Evolutionary conservation across 2,113 vertebrate species (phyloP).

Genomic region (Corythornis vintsioides): DNA sequence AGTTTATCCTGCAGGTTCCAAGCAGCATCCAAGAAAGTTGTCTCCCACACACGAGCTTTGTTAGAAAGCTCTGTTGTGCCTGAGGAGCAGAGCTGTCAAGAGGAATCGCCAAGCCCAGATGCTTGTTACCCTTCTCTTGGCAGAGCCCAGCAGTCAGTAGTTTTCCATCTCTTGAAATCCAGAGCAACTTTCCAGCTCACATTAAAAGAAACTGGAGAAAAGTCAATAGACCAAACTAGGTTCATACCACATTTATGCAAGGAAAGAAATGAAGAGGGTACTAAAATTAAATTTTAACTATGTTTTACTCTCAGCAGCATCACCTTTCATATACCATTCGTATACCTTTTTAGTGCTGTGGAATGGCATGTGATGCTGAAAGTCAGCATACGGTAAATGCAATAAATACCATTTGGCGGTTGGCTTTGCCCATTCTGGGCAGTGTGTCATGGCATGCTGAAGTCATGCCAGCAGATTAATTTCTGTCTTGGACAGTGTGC

Average conservation of each 20-base stretch:
- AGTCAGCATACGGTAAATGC: background rate
- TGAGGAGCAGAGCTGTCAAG: constrained; percentile 7
- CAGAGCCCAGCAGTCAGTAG: background rate
- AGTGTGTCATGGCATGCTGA: background rate
- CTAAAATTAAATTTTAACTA: background rate
- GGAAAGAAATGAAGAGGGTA: constrained; percentile 16
- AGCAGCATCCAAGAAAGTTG: background rate
- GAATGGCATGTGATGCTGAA: background rate
- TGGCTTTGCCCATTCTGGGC: background rate
- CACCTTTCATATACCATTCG: background rate
- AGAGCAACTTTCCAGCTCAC: background rate
- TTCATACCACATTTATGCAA: background rate
- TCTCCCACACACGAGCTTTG: background rate
- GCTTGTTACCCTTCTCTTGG: background rate
- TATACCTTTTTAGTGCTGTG: background rate
- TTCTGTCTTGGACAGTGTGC: background rate
- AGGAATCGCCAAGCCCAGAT: background rate
- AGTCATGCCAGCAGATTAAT: background rate
- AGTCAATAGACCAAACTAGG: background rate
- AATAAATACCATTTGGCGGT: background rate
- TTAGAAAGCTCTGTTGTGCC: background rate
- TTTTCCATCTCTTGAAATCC: constrained; percentile 16
- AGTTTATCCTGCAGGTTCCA: background rate
- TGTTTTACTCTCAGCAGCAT: background rate
- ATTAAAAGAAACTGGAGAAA: background rate